These are phyloP conservation scores for human (Homo sapiens) DNA, from an alignment of 2,113 vertebrate genomes.

Conservation along the genomic window DNA sequence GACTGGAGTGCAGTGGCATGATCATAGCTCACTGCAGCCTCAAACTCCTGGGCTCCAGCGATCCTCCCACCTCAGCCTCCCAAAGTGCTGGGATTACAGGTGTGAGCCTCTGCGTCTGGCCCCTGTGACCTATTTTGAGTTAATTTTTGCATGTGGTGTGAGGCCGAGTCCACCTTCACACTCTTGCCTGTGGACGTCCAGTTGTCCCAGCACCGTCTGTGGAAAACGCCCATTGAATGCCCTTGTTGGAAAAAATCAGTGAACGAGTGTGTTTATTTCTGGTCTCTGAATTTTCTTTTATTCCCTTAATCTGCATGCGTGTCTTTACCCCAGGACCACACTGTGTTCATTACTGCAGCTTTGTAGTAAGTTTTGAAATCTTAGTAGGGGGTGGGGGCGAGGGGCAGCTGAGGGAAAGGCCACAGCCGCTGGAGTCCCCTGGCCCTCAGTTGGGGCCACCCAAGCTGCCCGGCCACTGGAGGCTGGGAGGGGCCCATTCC, in stretches of 20 bases:
- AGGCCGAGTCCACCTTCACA: too few species aligned
- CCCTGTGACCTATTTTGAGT: background rate
- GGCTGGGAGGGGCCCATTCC: fast-evolving
- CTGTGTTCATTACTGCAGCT: background rate
- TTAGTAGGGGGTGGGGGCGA: fast-evolving
- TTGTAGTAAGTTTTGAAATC: background rate
- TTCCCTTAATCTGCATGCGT: fast-evolving
- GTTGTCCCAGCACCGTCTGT: background rate
- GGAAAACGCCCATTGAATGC: too few species aligned
- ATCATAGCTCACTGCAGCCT: too few species aligned
- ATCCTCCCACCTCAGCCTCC: too few species aligned
- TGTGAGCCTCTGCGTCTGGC: too few species aligned
- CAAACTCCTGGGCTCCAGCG: too few species aligned
- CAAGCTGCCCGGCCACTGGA: background rate
- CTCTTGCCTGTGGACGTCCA: background rate
- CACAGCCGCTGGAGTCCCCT: fast-evolving
- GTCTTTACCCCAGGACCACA: fast-evolving
- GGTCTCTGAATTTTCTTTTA: background rate
- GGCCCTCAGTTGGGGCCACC: fast-evolving
- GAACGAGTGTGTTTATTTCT: background rate
- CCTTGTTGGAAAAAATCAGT: too few species aligned
- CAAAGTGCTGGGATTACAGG: too few species aligned
- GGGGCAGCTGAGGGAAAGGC: background rate
- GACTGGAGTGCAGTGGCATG: too few species aligned
- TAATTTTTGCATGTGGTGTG: background rate